Evolutionary conservation across 1,140 invertebrate genomes (phyloP).

Genomic region (Phymorhynchus buccinoides): DNA sequence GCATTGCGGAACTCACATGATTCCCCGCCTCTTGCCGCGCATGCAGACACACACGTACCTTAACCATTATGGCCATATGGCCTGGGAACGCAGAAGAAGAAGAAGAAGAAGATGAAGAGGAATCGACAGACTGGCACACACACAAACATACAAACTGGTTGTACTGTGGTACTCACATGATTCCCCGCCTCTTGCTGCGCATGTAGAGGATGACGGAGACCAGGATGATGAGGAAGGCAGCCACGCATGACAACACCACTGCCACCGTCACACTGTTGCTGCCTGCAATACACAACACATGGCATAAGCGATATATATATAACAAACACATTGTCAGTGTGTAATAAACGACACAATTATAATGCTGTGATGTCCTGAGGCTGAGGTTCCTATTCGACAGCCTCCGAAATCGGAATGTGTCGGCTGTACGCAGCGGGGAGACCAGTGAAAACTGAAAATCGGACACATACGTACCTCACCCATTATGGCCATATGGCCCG

Average conservation of each 20-base stretch:
- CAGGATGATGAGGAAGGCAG: slow-evolving; percentile 54
- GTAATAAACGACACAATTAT: background rate
- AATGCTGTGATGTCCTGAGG: too few species aligned
- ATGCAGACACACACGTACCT: slow-evolving; percentile 4
- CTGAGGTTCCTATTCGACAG: too few species aligned
- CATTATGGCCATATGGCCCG: too few species aligned
- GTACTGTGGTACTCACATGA: slow-evolving; percentile 50
- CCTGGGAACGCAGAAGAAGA: too few species aligned
- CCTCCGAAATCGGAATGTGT: too few species aligned
- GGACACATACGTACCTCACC: too few species aligned
- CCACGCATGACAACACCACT: slow-evolving; percentile 56
- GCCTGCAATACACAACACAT: slow-evolving; percentile 13
- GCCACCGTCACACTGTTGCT: slow-evolving; percentile 51
- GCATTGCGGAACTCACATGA: too few species aligned
- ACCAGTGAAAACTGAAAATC: too few species aligned
- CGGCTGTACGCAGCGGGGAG: too few species aligned
- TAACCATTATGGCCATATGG: too few species aligned
- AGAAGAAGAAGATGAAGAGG: too few species aligned
- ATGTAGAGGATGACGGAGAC: slow-evolving; percentile 53
- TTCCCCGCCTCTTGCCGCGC: background rate
- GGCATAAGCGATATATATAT: background rate
- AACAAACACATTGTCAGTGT: background rate
- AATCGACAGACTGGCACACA: background rate
- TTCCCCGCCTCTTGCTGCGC: slow-evolving; percentile 49
- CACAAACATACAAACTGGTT: background rate